Percentiles rank a stretch among this genome's conserved stretches.
phyloP scores from a whole-genome alignment of 1,140 invertebrate genomes.

The Laodelphax striatellus region DNA sequence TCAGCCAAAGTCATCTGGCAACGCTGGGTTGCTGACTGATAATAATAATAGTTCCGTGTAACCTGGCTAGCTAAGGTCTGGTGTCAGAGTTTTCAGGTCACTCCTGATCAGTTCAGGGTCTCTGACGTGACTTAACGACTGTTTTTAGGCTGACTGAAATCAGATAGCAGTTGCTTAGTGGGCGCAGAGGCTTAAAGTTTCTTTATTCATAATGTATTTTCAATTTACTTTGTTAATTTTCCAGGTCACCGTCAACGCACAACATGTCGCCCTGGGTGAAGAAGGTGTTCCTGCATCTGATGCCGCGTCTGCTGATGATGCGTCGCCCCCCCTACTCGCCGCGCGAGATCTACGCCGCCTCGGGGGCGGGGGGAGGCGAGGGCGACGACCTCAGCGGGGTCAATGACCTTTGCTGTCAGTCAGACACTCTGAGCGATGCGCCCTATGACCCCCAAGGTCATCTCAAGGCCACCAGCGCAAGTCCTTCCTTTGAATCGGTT shows the following conservation, averaged over 20 bases:
- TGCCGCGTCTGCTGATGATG: constrained; percentile 84
- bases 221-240: too few relatives aligned
- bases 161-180: too few relatives aligned
- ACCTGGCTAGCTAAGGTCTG: too few relatives aligned
- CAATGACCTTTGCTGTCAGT: constrained; percentile 1
- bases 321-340: constrained; percentile 70
- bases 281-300: constrained; percentile 75
- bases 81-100: too few relatives aligned
- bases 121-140: too few relatives aligned
- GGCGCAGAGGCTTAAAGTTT: too few relatives aligned
- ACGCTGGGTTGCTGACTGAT: too few relatives aligned
- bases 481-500: constrained; percentile 37
- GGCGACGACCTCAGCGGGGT: constrained; percentile 28
- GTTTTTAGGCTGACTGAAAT: too few relatives aligned
- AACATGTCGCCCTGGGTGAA: constrained; percentile 85
- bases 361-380: constrained; percentile 48
- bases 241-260: constrained; percentile 90
- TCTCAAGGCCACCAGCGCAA: constrained; percentile 28
- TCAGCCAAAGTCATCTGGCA: too few relatives aligned
- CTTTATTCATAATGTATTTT: too few relatives aligned
- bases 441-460: background rate
- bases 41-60: too few relatives aligned
- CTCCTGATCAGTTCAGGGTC: too few relatives aligned
- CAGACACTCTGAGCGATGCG: background rate
- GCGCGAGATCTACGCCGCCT: constrained; percentile 55